phyloP scores from a whole-genome alignment of 1,140 invertebrate species.

The Eurytemora carolleeae region DNA sequence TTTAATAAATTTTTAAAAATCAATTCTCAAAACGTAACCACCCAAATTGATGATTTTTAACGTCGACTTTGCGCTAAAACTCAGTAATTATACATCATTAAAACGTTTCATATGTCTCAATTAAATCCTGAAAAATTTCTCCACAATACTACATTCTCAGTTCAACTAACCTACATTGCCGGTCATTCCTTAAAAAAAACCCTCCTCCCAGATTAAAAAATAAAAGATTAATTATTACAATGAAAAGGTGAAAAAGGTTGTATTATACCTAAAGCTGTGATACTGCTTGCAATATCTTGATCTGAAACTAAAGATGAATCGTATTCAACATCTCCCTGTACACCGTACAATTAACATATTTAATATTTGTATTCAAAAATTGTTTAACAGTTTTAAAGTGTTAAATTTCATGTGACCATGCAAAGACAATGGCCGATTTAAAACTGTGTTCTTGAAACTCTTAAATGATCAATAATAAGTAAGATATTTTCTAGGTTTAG shows the following conservation, averaged over 20 bases:
- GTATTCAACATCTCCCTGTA: background rate
- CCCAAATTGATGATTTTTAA: no score
- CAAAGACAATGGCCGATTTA: background rate
- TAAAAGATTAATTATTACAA: background rate
- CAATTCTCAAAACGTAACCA: no score
- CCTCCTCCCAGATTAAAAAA: background rate
- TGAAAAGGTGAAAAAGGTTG: no score
- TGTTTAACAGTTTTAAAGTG: background rate
- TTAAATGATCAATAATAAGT: background rate
- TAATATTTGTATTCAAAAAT: background rate
- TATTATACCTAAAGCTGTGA: background rate
- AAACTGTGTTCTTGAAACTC: background rate
- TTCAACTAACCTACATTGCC: background rate
- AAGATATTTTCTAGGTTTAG: no score
- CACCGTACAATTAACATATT: no score
- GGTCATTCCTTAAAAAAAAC: background rate
- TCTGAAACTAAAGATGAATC: background rate
- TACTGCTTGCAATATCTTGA: background rate
- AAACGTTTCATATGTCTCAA: background rate
- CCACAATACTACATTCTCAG: background rate
- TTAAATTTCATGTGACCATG: background rate
- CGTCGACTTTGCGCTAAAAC: no score
- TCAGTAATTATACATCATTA: background rate
- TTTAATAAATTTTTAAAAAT: no score
- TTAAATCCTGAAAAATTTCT: background rate